Evolutionary conservation across 2,113 vertebrate species (phyloP), one percentile per base, ranked within the genome.

Genomic region (Cynoglossus semilaevis): DNA sequence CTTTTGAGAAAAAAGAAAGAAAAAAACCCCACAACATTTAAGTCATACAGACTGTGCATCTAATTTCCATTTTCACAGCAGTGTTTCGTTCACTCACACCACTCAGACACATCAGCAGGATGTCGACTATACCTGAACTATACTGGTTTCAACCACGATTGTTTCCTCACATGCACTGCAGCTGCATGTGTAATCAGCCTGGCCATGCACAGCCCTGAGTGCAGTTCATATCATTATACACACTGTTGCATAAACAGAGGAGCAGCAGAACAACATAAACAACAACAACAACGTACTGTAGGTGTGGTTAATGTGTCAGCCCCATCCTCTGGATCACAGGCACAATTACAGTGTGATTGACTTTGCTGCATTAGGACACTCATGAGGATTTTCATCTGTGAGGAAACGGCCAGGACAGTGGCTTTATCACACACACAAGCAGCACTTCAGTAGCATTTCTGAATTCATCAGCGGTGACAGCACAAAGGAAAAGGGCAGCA

Each of bases 251-350:
- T 80, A 82, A 77, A 75, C 62, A 70, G 67, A 60, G 52, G 14
- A 59, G 55, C 58, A 67, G 73, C 76, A 69, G 57, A 59, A 70
- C 49, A 37, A 53, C 15, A 29, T 29, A 4, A 29, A 29, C 22
- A 29, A 29, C 22, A 29, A 29, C 22, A 29, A 29, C 6, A 29
- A 29, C 22, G 6, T 29, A 6, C 2, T 29, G 22, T 29, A 29
- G 22, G 74, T 80, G 82, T 82, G 72, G 68, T 77, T 82, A 82
- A 87, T 83, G 83, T 82, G 85, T 83, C 81, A 90, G 88, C 88
- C 81, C 87, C 88, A 88, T 87, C 88, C 83, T 80, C 87, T 87
- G 86, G 88, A 88, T 72, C 85, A 70, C 29, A 74, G 46, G 72
- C 74, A 80, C 78, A 87, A 86, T 82, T 82, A 86, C 87, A 88